Evolutionary conservation across 2,888 invertebrate species (phyloP).

Genomic region (Rugalucina vietnamica): DNA sequence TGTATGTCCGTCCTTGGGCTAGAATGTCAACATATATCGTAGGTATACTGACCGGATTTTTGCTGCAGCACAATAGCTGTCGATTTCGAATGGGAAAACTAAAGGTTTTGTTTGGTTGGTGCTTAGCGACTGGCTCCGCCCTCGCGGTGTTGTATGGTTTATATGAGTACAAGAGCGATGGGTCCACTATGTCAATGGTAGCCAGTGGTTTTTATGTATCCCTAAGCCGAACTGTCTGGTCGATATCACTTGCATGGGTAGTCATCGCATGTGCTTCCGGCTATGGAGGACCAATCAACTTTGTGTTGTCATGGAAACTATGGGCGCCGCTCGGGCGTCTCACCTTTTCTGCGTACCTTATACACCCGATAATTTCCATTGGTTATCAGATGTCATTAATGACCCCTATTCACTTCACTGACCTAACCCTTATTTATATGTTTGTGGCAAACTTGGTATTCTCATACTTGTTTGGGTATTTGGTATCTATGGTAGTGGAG

Average conservation of each 20-base stretch:
- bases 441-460: conserved; percentile 51
- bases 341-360: conserved; percentile 96
- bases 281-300: conserved; percentile 89
- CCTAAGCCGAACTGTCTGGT: conserved; percentile 84
- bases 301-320: conserved; percentile 91
- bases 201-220: conserved; percentile 82
- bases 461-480: conserved; percentile 52
- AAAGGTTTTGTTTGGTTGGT: conserved; percentile 72
- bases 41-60: conserved; percentile 83
- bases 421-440: conserved; percentile 44
- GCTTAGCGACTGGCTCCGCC: conserved; percentile 61
- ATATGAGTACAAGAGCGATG: conserved; percentile 71
- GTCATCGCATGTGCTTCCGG: conserved; percentile 85
- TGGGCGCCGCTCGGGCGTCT: conserved; percentile 94
- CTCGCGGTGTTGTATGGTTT: conserved; percentile 78
- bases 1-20: conserved; percentile 83
- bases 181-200: conserved; percentile 55
- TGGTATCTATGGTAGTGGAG: conserved; percentile 61
- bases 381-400: conserved; percentile 39
- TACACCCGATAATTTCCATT: conserved; percentile 73
- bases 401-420: conserved; percentile 45
- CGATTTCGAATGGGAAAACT: conserved; percentile 61
- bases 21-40: conserved; percentile 83
- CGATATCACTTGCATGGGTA: conserved; percentile 85
- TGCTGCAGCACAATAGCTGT: conserved; percentile 71